Conservation (phyloP, 2,113 vertebrate species). For the Zingel zingel region DNA sequence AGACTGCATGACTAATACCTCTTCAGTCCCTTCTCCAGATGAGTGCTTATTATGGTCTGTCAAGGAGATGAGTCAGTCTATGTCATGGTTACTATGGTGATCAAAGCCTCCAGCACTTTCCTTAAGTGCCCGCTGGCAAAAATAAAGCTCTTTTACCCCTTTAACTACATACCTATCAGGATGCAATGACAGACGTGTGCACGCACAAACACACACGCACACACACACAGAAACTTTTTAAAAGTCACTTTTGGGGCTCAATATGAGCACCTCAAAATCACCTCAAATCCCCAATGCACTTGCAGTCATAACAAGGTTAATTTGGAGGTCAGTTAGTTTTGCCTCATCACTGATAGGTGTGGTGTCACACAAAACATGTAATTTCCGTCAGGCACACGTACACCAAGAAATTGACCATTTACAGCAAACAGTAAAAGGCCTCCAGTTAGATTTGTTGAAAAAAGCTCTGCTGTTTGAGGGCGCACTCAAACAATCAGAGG, state of each 20-base stretch:
- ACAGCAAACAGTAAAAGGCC: background rate
- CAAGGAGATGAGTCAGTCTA: slow-evolving; percentile 77
- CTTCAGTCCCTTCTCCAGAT: slow-evolving; percentile 71
- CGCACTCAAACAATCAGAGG: background rate
- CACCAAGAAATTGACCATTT: background rate
- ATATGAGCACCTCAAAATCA: background rate
- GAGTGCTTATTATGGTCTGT: slow-evolving; percentile 82
- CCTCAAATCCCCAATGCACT: background rate
- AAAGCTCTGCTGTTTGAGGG: background rate
- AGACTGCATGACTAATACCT: slow-evolving; percentile 77
- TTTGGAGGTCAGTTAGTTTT: background rate
- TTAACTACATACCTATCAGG: slow-evolving; percentile 64
- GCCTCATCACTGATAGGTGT: background rate
- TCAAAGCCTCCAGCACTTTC: slow-evolving; percentile 66
- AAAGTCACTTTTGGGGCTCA: background rate
- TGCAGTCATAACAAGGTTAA: background rate
- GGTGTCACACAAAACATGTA: background rate
- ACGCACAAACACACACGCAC: background rate
- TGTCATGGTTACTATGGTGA: slow-evolving; percentile 77
- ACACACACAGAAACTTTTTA: no score
- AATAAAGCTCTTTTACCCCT: slow-evolving; percentile 72
- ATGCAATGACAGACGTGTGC: slow-evolving; percentile 18
- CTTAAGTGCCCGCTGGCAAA: slow-evolving; percentile 68
- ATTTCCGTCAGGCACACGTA: background rate
- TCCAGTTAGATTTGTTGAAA: background rate